A percentile compares a stretch with the other conserved stretches of the same genome.
phyloP scores from a whole-genome alignment of 1,140 invertebrate genomes.

The Brachionus angularis region DNA sequence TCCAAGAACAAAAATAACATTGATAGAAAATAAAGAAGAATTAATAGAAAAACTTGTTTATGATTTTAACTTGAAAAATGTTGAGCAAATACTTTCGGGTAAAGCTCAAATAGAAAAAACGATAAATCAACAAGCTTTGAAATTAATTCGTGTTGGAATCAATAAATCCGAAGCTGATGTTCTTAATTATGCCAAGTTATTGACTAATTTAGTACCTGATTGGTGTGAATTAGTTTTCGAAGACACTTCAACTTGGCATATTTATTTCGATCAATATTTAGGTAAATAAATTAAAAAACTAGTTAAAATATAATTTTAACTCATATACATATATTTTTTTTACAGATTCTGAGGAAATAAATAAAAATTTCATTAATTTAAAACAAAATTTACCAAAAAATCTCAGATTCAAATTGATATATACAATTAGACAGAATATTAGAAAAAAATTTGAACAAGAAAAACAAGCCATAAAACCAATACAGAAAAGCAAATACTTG shows the following conservation, averaged over 20 bases:
- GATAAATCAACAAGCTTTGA: neutral
- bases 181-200: neutral
- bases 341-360: neutral
- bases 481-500: too few relatives aligned
- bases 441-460: too few relatives aligned
- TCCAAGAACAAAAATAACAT: too few relatives aligned
- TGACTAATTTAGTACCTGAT: neutral
- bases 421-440: too few relatives aligned
- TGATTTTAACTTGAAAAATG: too few relatives aligned
- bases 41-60: too few relatives aligned
- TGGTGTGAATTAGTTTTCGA: neutral
- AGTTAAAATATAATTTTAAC: neutral
- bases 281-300: neutral
- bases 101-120: neutral
- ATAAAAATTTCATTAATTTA: neutral
- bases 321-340: neutral
- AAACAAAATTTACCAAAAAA: too few relatives aligned
- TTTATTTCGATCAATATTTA: neutral
- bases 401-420: too few relatives aligned
- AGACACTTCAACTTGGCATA: neutral
- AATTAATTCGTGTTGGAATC: conserved; percentile 13
- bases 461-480: too few relatives aligned
- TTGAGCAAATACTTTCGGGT: too few relatives aligned
- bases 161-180: conserved; percentile 1
- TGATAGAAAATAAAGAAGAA: too few relatives aligned